Conservation (phyloP, 2,888 invertebrate genomes). For the Leptarthrus brevirostris region DNA sequence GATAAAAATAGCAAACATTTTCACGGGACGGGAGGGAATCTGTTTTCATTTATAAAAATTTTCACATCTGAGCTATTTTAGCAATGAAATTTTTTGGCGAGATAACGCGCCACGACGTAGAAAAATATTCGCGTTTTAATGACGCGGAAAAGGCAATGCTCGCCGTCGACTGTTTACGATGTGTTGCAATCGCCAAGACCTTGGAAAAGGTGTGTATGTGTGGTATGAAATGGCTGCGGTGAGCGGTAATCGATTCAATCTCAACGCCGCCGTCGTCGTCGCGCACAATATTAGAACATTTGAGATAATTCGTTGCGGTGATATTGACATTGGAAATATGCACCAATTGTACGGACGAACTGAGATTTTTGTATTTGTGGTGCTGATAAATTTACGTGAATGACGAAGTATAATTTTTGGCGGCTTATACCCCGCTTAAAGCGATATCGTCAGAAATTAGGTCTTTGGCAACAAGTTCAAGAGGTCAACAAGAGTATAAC, state of each 20-base stretch:
- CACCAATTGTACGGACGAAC: neutral
- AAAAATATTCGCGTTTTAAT: conserved; percentile 40
- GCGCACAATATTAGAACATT: conserved; percentile 30
- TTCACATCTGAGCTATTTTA: neutral
- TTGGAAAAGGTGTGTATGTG: conserved; percentile 31
- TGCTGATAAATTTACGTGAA: too few relatives aligned
- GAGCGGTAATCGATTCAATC: conserved; percentile 18
- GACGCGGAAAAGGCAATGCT: conserved; percentile 46
- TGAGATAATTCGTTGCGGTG: conserved; percentile 35
- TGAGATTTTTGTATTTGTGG: too few relatives aligned
- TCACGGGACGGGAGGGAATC: conserved; percentile 5
- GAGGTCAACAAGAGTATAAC: too few relatives aligned
- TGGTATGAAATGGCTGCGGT: conserved; percentile 2
- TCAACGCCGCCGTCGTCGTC: neutral
- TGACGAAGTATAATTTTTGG: too few relatives aligned
- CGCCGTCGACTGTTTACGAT: conserved; percentile 31
- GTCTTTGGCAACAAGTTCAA: too few relatives aligned
- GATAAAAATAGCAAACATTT: conserved; percentile 29
- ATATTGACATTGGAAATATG: conserved; percentile 26
- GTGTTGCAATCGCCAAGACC: conserved; percentile 17
- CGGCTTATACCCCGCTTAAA: too few relatives aligned
- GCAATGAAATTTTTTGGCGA: conserved; percentile 30
- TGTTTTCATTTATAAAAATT: conserved; percentile 36
- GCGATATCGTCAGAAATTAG: too few relatives aligned
- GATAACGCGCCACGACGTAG: conserved; percentile 32